Evolutionary conservation across 2,113 vertebrate genomes (phyloP), one percentile per base, ranked within the genome.

Genomic region (Lycocorax pyrrhopterus): DNA sequence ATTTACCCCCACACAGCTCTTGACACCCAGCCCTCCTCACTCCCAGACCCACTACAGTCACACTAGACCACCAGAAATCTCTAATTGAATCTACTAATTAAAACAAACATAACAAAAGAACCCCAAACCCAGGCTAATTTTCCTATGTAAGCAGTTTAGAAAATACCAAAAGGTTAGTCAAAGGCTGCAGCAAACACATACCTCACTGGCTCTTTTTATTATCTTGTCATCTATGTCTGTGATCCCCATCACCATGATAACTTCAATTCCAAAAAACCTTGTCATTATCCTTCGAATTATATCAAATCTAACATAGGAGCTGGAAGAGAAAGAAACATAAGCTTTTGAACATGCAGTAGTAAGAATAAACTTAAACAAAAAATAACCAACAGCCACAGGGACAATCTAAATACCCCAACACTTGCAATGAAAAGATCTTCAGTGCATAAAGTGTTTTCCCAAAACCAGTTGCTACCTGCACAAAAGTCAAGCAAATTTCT

Each of bases 201-300:
- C 99, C 98, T 99, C 98, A 43, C 44, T 91, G 55, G 99, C 97
- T 94, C 98, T 99, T 63, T 85, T 98, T 95, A 99, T 99, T 49
- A 99, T 99, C 94, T 99, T 99, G 88, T 99, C 99, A 78, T 99
- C 99, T 56, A 99, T 98, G 75, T 99, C 99, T 5, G 99, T 99
- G 89, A 99, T 98, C 20, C 99, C 99, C 99, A 99, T 99, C 49
- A 98, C 99, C 86, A 99, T 99, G 96, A 99, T 69, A 13, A 99
- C 96, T 22, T 98, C 98, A 96, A 98, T 97, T 18, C 98, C 99
- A 91, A 99, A 99, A 72, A 99, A 27, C 16, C 88, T 97, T 64
- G 98, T 98, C 84, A 99, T 87, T 94, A 99, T 98, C 94, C 99
- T 99, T 96, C 99, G 98, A 94, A 99, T 97, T 68, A 99, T 98